Conservation (phyloP, 2,888 invertebrate genomes). For the Gari tellinella region DNA sequence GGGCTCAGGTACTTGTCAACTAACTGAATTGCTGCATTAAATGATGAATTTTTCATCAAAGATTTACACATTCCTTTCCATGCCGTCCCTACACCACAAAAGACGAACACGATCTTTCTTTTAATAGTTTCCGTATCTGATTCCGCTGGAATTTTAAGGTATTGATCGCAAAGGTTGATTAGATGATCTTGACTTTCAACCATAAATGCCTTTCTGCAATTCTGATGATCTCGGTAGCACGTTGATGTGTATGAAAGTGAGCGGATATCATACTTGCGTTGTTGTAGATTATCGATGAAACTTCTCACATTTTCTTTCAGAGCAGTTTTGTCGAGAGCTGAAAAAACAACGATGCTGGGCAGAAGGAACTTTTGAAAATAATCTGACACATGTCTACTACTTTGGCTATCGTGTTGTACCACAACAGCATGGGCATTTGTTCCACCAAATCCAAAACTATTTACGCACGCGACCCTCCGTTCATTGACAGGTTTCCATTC, state of each 20-base stretch:
- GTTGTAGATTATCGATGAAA: too few relatives aligned
- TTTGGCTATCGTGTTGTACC: slow-evolving; percentile 5
- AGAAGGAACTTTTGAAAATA: too few relatives aligned
- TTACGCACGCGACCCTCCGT: slow-evolving; percentile 46
- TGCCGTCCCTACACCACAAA: slow-evolving; percentile 66
- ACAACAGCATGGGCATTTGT: slow-evolving; percentile 64
- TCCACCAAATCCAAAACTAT: slow-evolving; percentile 69
- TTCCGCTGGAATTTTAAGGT: too few relatives aligned
- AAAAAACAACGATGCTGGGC: background rate
- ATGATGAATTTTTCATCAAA: slow-evolving; percentile 20
- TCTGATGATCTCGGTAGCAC: too few relatives aligned
- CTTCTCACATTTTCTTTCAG: background rate
- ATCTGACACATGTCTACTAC: background rate
- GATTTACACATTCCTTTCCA: slow-evolving; percentile 66
- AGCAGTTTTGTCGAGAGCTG: background rate
- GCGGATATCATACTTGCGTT: too few relatives aligned
- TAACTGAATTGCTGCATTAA: slow-evolving; percentile 39
- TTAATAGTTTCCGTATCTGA: background rate
- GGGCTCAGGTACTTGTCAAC: background rate
- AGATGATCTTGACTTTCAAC: too few relatives aligned
- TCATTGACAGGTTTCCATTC: slow-evolving; percentile 35
- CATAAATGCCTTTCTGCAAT: too few relatives aligned
- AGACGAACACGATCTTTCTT: slow-evolving; percentile 62
- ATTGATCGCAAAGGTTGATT: too few relatives aligned
- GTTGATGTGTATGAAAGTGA: too few relatives aligned